Evolutionary conservation across 2,113 vertebrate species (phyloP), one percentile per base, ranked within the genome.

Genomic region (Nanorana parkeri): DNA sequence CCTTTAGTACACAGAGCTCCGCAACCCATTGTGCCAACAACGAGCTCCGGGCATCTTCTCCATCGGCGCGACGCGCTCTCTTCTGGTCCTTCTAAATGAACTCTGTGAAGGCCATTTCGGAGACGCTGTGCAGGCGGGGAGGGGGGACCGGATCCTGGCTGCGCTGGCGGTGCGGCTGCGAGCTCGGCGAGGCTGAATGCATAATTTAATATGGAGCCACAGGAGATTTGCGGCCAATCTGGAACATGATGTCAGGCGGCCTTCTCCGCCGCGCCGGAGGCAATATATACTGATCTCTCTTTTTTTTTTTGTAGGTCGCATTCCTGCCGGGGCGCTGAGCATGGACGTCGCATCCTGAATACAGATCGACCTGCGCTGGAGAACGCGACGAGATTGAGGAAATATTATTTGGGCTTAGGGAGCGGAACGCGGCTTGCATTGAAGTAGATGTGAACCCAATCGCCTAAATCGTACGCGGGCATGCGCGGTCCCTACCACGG

Each of bases 171-270:
- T 28, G 5, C 17, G 89, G 86, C 87, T 74, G 85, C 82, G 89
- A 89, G 88, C 90, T 92, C 90, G 90, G 87, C 89, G 89, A 32
- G 87, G 85, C 93, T 91, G 92, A 90, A 91, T 92, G 92, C 91
- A 94, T 94, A 94, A 94, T 94, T 94, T 92, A 94, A 94, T 94
- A 92, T 91, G 87, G 91, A 91, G 90, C 93, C 93, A 94, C 93
- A 92, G 83, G 93, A 93, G 93, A 94, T 91, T 93, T 88, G 76
- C 75, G 89, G 90, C 89, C 90, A 89, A 91, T 92, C 92, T 90
- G 89, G 90, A 91, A 87, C 92, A 91, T 87, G 86, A 90, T 88
- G 88, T 69, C 88, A 89, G 87, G 67, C 88, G 89, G 88, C 91
- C 87, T 86, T 91, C 3, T 13, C 69, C 55, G 26, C 32, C 32